Base-by-base conservation (phyloP, 2,888 invertebrate genomes). In the Drosophila putrida region DNA sequence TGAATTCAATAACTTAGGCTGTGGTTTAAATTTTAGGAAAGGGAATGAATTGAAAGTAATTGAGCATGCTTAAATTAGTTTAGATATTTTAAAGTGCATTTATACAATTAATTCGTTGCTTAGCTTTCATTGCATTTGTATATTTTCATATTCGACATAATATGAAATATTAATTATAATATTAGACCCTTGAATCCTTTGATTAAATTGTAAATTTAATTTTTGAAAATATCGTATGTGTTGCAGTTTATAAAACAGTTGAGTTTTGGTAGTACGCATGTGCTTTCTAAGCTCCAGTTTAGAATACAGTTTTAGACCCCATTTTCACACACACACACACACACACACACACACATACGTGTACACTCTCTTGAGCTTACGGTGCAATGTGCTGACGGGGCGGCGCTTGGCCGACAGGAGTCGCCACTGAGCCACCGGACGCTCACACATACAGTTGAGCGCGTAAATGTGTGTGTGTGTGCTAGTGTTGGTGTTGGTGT, bases 351-450 rank as follows among this genome's bases (percentile, higher is more conserved):
- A 25, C 33, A 25, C 36, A 15, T 27, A 20, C 13, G 15, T 15
- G 2, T 20, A 20, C 20, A 20, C 20, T 11, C 46, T 11, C 50
- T 60, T 20, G 59, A 77, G 58, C 10, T 71, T 38, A 35, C 44
- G 31, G 35, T 49, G 66, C 62, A 66, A 59, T 67, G 25, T 53
- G 78, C 78, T 72, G 73, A 72, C 57, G 51, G 49, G 57, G 62
- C 75, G 78, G 67, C 73, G 49, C 57, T 57, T 63, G 59, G 47
- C 38, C 74, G 73, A 58, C 68, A 75, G 75, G 75, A 75, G 67
- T 71, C 36, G 61, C 50, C 31, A 50, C 28, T 33, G 46, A 54
- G 70, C 35, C 38, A 47, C 51, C 41, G 57, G 20, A 39, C 57
- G 61, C 39, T 39, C 53, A 38, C 20, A 44, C 25, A 36, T 11